A percentile compares a stretch with the other conserved stretches of the same genome.
These are phyloP conservation scores for Phrynocephalus vlangalii DNA, from an alignment of 2,797 vertebrate species.

Conservation along the genomic window DNA sequence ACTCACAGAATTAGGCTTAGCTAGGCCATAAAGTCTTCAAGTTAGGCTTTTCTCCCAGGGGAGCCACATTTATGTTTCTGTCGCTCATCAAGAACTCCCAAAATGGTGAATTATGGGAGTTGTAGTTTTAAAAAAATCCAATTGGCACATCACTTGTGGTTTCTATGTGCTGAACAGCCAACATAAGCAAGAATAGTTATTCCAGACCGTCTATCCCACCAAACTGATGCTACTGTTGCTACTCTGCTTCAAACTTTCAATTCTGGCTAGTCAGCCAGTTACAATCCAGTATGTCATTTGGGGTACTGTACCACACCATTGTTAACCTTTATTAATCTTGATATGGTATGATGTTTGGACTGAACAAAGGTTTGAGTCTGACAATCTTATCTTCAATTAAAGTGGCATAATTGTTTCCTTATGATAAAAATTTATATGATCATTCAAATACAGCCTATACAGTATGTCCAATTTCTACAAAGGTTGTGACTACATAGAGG, in stretches of 20 bases:
- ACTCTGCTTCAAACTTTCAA: neutral
- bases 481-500: no score
- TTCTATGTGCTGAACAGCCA: neutral
- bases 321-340: no score
- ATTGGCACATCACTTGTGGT: neutral
- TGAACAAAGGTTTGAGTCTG: neutral
- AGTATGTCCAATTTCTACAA: neutral
- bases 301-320: no score
- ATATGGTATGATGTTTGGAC: neutral
- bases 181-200: neutral
- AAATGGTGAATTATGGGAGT: no score
- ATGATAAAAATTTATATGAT: neutral
- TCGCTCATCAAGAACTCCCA: no score
- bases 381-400: neutral
- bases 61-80: no score
- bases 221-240: neutral
- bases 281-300: neutral
- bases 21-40: no score
- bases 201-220: neutral
- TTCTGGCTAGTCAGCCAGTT: neutral
- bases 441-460: neutral
- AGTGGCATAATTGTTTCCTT: neutral
- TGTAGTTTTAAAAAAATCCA: no score
- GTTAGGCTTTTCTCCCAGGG: no score
- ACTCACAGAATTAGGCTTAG: no score